Conservation (phyloP, 2,797 vertebrate species). For the Ptychobarbus kaznakovi region DNA sequence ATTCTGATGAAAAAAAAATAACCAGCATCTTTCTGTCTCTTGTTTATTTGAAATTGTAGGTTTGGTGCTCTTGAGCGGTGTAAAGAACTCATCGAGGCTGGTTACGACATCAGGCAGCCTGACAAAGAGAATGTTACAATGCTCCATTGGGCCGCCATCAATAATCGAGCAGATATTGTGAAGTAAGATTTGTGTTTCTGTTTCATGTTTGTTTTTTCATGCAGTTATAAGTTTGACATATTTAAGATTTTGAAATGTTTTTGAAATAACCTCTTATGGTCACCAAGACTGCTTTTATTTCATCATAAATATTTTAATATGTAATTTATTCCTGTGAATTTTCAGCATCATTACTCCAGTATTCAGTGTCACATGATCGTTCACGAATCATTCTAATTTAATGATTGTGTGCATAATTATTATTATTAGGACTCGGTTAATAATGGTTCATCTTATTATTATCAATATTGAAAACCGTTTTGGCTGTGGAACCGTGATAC, state of each 20-base stretch:
- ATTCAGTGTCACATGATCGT: not conserved
- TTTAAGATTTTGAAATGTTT: not conserved
- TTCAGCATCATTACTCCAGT: not conserved
- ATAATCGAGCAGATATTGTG: conserved; percentile 91
- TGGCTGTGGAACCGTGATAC: not conserved
- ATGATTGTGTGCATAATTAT: not conserved
- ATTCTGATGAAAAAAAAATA: not conserved
- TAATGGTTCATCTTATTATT: not conserved
- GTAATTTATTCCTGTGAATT: not conserved
- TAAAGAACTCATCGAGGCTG: conserved; percentile 93
- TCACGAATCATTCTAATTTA: not conserved
- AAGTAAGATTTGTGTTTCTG: conserved; percentile 79
- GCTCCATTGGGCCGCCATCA: conserved; percentile 98
- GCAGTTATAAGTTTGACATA: not conserved
- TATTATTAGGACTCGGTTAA: not conserved
- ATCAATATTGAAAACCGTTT: not conserved
- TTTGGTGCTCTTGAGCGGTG: conserved; percentile 92
- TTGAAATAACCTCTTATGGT: not conserved
- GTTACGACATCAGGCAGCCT: conserved; percentile 90
- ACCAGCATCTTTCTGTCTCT: not conserved
- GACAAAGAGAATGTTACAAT: conserved; percentile 96
- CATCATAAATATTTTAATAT: not conserved
- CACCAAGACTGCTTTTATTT: not conserved
- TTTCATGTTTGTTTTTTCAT: not conserved
- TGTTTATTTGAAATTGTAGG: conserved; percentile 69